Evolutionary conservation across 2,797 vertebrate genomes (phyloP), one percentile per base, ranked within the genome.

Genomic region (Kryptopterus vitreolus): DNA sequence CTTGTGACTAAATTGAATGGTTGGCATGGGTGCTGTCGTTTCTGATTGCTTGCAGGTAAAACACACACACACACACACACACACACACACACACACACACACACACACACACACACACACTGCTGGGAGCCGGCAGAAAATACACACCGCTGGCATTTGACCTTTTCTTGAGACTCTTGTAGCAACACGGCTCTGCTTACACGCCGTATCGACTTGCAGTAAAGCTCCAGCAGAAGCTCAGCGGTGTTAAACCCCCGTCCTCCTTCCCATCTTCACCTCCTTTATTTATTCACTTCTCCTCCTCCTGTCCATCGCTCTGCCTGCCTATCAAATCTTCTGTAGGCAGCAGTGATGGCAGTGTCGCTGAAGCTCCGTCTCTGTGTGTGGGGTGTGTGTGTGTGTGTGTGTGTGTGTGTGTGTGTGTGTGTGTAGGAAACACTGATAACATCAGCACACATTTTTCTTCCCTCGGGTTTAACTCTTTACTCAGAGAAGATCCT

Each of bases 81-180:
- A 91, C 87, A 58, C 50, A n/a, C 92, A 91, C 87, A 58, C 52
- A 86, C 90, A 86, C 88, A 88, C 86, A 88, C 87, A 81, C 50
- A 72, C 46, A 89, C 90, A 92, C 92, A 92, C 52, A n/a, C 38
- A 22, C 18, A 61, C 62, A 65, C 66, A 48, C 46, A 72, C 52
- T 29, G 1, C 68, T 57, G 70, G 70, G 52, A 73, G 70, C 6
- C 31, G 29, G 31, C 77, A 85, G 79, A 84, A 90, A 90, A 92
- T 92, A 92, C 90, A 92, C 92, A 91, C 87, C 88, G 87, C 88
- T 80, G 87, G 88, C 92, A 89, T 91, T 93, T 93, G 93, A 94
- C 93, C 93, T 94, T 94, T 94, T 94, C 89, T 85, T 86, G 86
- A 86, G 88, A 92, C 87, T 93, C 92, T 91, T 93, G 93, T 92